Base-by-base conservation (phyloP, 2,888 invertebrate genomes). In the Quadriops clusia region DNA sequence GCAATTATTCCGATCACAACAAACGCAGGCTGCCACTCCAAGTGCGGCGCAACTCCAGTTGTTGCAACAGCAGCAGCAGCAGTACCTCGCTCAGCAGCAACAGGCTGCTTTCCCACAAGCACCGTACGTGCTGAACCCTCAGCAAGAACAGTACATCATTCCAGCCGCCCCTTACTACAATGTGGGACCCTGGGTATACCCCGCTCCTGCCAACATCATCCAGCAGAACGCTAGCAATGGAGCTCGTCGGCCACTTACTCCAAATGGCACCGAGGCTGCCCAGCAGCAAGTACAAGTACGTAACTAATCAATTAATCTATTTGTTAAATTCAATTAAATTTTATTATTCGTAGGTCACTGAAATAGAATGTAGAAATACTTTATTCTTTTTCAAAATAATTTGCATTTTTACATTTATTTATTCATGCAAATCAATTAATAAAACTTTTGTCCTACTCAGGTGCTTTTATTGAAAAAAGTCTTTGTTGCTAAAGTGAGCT, bases 151-250 rank as follows among this genome's bases (percentile, higher is more conserved):
- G 16, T 91, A 90, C 62, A 69, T 89, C 53, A 78, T 83, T 51
- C 78, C 75, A 61, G 71, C 82, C 58, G 70, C 81, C 60, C 91
- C 89, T 52, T 93, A 94, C 67, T 93, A 93, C 62, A 84, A 86
- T 34, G 83, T 90, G 43, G 80, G 79, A 28, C 90, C 90, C 16
- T 93, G 93, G 89, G 85, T 93, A 52, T 93, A 93, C 65, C 89
- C 90, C 5, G 38, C 40, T 4, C 44, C 42, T 8, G 76, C 82
- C 24, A 76, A 78, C 54, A 65, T 78, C 46, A 70, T 79, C 51
- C 79, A 78, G 45, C 77, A 77, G 49, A 67, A 68, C 41, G 67
- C 72, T 46, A 65, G 71, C 54, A 57, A 65, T 54, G 62, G 68
- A 47, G 78, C 78, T 47, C 68, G 84, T 40, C 70, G 85, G 56